Base-by-base conservation (phyloP, 2,888 invertebrate species). In the Steinernema hermaphroditum region DNA sequence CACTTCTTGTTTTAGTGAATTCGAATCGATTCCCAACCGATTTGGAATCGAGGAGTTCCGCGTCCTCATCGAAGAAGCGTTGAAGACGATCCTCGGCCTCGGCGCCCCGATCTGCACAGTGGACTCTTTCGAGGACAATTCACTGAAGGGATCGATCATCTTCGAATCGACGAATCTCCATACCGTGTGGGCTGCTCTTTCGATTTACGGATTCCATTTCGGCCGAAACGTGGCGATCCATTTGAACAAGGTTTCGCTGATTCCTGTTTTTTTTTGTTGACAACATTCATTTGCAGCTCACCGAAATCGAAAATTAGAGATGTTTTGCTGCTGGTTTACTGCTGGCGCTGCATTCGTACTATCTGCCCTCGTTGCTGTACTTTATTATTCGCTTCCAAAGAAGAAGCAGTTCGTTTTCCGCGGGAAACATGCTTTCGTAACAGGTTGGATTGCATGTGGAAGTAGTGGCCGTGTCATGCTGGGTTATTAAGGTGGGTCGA, bases 401-500 rank as follows among this genome's bases (percentile, higher is more conserved):
- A 75, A 76, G 54, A 76, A 80, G 22, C 75, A 77, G 34, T 77
- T 81, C 44, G 68, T 74, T 9, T 75, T 84, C 46, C 57, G 71
- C 49, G 77, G 77, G 44, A 81, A 77, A 44, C 85, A 85, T 69
- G 84, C 82, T 0, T 68, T 85, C 19, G 77, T 85, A 0, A 85
- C 85, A 14, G 85, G 84, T 79, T 57, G n/a, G 49, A 22, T 54
- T 41, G 6, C n/a, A n/a, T n/a, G n/a, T n/a, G n/a, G n/a, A n/a
- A n/a, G n/a, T n/a, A n/a, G n/a, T n/a, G n/a, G n/a, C n/a, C n/a
- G n/a, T n/a, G n/a, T n/a, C n/a, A n/a, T n/a, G n/a, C n/a, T 49
- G 1, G 19, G n/a, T 22, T n/a, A 43, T 49, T 24, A 0, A 84
- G 83, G 83, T 27, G 85, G 85, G 29, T 85, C 85, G 8, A 85